Evolutionary conservation across 2,797 vertebrate species (phyloP).

Genomic region (Pagetopsis macropterus): DNA sequence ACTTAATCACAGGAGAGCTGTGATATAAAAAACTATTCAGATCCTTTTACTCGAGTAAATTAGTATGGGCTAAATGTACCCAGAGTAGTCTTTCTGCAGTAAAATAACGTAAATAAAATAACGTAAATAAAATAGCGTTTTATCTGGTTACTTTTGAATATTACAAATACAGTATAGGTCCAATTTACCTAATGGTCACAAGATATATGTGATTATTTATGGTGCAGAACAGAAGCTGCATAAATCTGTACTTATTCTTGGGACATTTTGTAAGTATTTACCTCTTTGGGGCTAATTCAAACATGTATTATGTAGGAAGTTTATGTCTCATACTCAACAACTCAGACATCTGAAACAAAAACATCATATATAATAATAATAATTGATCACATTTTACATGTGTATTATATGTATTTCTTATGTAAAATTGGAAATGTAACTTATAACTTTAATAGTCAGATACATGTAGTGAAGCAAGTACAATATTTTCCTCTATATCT

Average conservation of each 20-base stretch:
- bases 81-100: not conserved
- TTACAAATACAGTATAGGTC: not conserved
- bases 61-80: not conserved
- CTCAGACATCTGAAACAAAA: not conserved
- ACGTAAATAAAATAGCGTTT: not conserved
- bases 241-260: not conserved
- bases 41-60: not conserved
- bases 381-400: too few relatives aligned
- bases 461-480: not conserved
- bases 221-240: not conserved
- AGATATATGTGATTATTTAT: not conserved
- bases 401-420: not conserved
- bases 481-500: not conserved
- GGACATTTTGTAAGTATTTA: too few relatives aligned
- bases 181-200: not conserved
- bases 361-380: too few relatives aligned
- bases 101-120: not conserved
- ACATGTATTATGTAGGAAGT: not conserved
- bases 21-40: not conserved
- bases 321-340: not conserved
- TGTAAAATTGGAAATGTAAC: not conserved
- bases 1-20: constrained; percentile 38
- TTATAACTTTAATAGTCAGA: constrained; percentile 2
- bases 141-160: not conserved
- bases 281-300: not conserved